Conservation (phyloP, 2,797 vertebrate genomes). For the Myiothlypis coronata region DNA sequence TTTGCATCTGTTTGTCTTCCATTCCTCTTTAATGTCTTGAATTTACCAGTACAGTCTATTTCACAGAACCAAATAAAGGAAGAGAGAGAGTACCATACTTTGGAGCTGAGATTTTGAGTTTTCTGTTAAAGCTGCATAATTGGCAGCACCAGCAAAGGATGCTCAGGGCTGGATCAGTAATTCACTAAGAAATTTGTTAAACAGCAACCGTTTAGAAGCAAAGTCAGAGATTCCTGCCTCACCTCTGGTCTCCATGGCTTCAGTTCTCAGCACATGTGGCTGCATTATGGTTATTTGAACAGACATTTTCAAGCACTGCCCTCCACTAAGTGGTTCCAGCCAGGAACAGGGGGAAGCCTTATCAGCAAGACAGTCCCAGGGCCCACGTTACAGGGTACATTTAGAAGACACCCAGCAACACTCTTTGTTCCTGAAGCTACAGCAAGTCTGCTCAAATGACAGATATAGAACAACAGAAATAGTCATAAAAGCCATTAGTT, state of each 20-base stretch:
- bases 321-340: not conserved
- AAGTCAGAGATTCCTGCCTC: not conserved
- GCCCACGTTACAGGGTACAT: fast-evolving
- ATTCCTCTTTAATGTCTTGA: not conserved
- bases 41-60: not conserved
- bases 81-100: not conserved
- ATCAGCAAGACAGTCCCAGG: not conserved
- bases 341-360: not conserved
- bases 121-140: fast-evolving
- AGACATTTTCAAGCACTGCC: not conserved
- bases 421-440: not conserved
- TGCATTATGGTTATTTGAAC: fast-evolving
- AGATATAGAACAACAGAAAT: not conserved
- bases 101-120: not conserved
- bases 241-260: not conserved
- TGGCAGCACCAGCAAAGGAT: not conserved
- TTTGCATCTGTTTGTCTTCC: not conserved
- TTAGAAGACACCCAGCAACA: not conserved
- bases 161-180: not conserved
- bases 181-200: not conserved
- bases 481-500: not conserved
- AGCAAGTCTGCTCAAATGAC: not conserved
- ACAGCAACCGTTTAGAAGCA: not conserved
- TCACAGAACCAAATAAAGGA: not conserved
- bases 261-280: not conserved